These are phyloP conservation scores for Mamestra brassicae DNA, from an alignment of 2,888 invertebrate species.

Conservation along the genomic window DNA sequence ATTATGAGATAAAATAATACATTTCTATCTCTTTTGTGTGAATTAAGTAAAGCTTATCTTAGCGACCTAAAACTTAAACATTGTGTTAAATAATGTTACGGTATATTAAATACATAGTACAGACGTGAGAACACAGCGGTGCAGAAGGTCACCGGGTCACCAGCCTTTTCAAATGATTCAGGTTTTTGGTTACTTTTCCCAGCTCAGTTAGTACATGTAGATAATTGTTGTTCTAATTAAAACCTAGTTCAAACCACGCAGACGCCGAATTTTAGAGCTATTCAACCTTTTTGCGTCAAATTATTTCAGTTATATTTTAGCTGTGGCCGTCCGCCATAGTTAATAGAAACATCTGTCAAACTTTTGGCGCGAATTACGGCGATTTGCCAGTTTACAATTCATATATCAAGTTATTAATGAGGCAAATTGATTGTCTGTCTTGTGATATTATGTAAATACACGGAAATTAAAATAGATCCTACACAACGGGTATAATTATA, in stretches of 20 bases:
- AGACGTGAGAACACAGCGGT: constrained; percentile 71
- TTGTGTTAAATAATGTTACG: constrained; percentile 76
- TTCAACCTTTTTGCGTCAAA: constrained; percentile 3
- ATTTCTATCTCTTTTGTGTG: constrained; percentile 55
- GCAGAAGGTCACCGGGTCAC: constrained; percentile 72
- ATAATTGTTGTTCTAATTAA: constrained; percentile 57
- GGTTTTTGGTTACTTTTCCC: constrained; percentile 49
- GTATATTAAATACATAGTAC: constrained; percentile 63
- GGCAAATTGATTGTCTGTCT: constrained; percentile 15
- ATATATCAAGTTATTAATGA: constrained; percentile 35
- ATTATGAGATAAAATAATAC: constrained; percentile 54
- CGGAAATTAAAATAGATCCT: constrained; percentile 25
- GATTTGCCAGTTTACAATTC: constrained; percentile 11
- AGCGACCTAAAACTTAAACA: constrained; percentile 70
- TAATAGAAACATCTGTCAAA: constrained; percentile 38
- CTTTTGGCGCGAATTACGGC: constrained; percentile 42
- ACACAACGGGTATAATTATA: constrained; percentile 27
- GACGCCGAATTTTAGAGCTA: constrained; percentile 5
- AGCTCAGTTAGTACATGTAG: constrained; percentile 50
- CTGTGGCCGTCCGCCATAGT: constrained; percentile 29
- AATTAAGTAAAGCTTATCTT: constrained; percentile 67
- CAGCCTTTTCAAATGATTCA: constrained; percentile 52
- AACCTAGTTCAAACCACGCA: constrained; percentile 37
- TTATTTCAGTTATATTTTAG: constrained; percentile 17
- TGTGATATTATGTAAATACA: constrained; percentile 38